Evolutionary conservation across 2,113 vertebrate species (phyloP).

Genomic region (Hydrolagus affinis): DNA sequence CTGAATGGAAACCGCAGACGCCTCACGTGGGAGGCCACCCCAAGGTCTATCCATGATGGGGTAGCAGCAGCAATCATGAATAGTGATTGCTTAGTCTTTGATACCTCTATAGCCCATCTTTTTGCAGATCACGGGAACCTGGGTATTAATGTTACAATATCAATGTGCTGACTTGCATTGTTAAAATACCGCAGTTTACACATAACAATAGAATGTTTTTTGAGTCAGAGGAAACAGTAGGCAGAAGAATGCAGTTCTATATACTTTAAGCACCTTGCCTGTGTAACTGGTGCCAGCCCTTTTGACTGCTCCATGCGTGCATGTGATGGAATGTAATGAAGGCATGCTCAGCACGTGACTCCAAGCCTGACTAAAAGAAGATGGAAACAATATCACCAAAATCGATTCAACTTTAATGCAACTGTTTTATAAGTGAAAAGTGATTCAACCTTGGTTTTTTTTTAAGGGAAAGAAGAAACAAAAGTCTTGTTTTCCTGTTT

Average conservation of each 20-base stretch:
- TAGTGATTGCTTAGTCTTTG: conserved; percentile 65
- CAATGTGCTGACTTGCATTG: conserved; percentile 55
- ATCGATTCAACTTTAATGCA: conserved; percentile 1
- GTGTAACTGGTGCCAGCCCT: conserved; percentile 28
- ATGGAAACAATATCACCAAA: conserved; percentile 27
- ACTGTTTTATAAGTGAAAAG: conserved; percentile 23
- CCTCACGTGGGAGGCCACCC: conserved; percentile 67
- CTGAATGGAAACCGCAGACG: conserved; percentile 61
- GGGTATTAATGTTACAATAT: conserved; percentile 65
- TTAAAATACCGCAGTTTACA: conserved; percentile 34
- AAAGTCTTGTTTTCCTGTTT: conserved; percentile 2
- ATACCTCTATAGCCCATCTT: conserved; percentile 59
- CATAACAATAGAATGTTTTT: conserved; percentile 34
- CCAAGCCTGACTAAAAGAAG: conserved; percentile 29
- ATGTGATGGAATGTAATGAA: conserved; percentile 29
- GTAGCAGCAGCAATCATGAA: conserved; percentile 60
- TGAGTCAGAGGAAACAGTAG: conserved; percentile 3
- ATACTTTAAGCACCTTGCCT: conserved; percentile 27
- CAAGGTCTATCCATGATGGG: conserved; percentile 60
- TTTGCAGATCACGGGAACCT: conserved; percentile 63
- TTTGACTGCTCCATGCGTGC: conserved; percentile 29
- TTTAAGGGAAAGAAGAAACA: neutral
- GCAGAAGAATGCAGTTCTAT: conserved; percentile 32
- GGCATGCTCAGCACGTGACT: conserved; percentile 27
- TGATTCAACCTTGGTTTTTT: conserved; percentile 9